Percentiles rank a stretch among this genome's conserved stretches.
Evolutionary conservation across 2,888 invertebrate genomes (phyloP).

Genomic region (Ypsolopha sequella): DNA sequence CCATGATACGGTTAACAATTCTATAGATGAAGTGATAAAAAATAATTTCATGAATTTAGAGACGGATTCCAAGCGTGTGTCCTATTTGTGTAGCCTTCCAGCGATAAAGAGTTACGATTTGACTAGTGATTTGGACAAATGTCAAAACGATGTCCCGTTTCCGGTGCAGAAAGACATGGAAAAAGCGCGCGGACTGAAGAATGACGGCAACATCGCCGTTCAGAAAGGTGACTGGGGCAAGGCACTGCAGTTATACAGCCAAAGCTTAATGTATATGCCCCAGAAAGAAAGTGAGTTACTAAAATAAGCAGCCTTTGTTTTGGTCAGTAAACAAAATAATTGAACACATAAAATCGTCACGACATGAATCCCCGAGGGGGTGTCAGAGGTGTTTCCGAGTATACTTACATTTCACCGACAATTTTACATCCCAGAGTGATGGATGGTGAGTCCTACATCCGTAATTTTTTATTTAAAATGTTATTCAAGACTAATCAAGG

Average conservation of each 20-base stretch:
- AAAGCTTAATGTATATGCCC: conserved; percentile 77
- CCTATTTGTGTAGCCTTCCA: conserved; percentile 69
- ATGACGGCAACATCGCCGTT: conserved; percentile 80
- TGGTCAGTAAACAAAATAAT: too few relatives aligned
- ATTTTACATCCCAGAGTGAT: too few relatives aligned
- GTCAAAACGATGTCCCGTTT: conserved; percentile 36
- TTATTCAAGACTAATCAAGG: too few relatives aligned
- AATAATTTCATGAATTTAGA: conserved; percentile 74
- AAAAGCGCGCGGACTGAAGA: conserved; percentile 74
- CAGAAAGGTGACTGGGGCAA: conserved; percentile 76
- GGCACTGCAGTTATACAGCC: conserved; percentile 78
- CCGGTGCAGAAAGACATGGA: conserved; percentile 68
- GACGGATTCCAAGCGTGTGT: conserved; percentile 75
- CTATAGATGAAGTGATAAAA: conserved; percentile 67
- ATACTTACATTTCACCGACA: too few relatives aligned
- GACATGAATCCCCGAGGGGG: too few relatives aligned
- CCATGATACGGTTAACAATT: conserved; percentile 70
- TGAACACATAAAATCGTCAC: too few relatives aligned
- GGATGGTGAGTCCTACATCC: too few relatives aligned
- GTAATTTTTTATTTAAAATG: too few relatives aligned
- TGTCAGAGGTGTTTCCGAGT: too few relatives aligned
- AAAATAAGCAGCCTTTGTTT: neutral
- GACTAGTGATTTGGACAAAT: conserved; percentile 46
- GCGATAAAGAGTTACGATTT: conserved; percentile 59
- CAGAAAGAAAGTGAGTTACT: conserved; percentile 73